Evolutionary conservation across 2,113 vertebrate species (phyloP).

Genomic region (Miniopterus natalensis): DNA sequence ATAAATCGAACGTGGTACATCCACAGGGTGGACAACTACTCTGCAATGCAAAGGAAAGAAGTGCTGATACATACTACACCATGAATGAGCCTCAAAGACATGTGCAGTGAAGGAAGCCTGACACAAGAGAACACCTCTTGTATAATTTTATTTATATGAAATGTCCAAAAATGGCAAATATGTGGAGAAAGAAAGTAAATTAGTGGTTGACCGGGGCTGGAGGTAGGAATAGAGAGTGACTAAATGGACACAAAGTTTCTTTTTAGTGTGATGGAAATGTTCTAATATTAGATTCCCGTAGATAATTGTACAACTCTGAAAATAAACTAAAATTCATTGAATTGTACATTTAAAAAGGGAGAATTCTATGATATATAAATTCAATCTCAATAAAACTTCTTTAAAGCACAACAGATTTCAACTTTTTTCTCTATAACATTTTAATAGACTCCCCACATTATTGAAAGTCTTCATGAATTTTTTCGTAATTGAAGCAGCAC

Average conservation of each 20-base stretch:
- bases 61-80: background rate
- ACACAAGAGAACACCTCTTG: background rate
- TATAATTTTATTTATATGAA: background rate
- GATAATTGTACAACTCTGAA: background rate
- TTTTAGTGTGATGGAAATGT: background rate
- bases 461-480: conserved; percentile 56
- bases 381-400: conserved; percentile 60
- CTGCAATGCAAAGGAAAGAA: background rate
- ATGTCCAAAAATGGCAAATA: background rate
- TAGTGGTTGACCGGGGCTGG: background rate
- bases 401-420: conserved; percentile 17
- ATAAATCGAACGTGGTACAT: background rate
- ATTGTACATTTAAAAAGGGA: background rate
- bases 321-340: background rate
- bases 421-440: conserved; percentile 47
- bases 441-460: conserved; percentile 49
- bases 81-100: background rate
- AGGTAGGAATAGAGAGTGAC: background rate
- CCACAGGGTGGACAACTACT: background rate
- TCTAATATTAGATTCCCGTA: background rate
- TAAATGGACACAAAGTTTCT: background rate
- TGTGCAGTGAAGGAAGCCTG: background rate
- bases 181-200: background rate
- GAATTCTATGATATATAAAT: background rate
- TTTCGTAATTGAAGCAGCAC: conserved; percentile 61